Evolutionary conservation across 1,140 invertebrate genomes (phyloP), one percentile per base, ranked within the genome.

Genomic region (Neodiprion lecontei): DNA sequence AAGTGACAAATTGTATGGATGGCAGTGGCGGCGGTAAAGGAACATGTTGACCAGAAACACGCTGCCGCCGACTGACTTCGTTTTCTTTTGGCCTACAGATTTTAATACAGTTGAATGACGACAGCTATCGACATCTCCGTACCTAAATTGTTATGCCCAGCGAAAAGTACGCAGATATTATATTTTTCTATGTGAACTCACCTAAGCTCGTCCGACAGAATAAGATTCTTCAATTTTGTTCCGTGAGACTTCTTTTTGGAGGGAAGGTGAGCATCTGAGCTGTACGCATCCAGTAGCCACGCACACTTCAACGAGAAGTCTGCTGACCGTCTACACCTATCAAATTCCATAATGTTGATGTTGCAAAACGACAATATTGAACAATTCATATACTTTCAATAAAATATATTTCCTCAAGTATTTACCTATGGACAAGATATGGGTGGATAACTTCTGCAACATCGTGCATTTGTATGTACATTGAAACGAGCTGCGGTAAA

Each of bases 391-490:
- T 21, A 48, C 8, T 21, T 61, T 12, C n/a, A 47, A 21, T 48
- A 23, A 50, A 67, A 69, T n/a, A 71, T 48, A 72, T 21, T 48
- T 28, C 7, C 17, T 70, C 17, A 68, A 70, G 48, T 70, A 85
- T 85, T 90, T 88, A 96, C 95, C 95, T 93, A 89, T 97, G 91
- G 76, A 98, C 92, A 80, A 99, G 91, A 91, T 99, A 99, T 67
- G 97, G 96, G 91, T 98, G 96, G 80, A 95, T 89, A 74, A 95
- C 95, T 89, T 99, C 97, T 69, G 97, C 97, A 74, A 99, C 93
- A 84, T 99, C 97, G 79, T 94, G 94, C 92, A 98, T 97, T 88
- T 99, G 97, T 89, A 99, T 96, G 84, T 99, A 99, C 96, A 99
- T 98, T 81, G 97, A 97, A 78, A 99, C 94, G 81, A 99, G 87